Conservation (phyloP, 2,797 vertebrate genomes). For the Ptychobarbus kaznakovi region DNA sequence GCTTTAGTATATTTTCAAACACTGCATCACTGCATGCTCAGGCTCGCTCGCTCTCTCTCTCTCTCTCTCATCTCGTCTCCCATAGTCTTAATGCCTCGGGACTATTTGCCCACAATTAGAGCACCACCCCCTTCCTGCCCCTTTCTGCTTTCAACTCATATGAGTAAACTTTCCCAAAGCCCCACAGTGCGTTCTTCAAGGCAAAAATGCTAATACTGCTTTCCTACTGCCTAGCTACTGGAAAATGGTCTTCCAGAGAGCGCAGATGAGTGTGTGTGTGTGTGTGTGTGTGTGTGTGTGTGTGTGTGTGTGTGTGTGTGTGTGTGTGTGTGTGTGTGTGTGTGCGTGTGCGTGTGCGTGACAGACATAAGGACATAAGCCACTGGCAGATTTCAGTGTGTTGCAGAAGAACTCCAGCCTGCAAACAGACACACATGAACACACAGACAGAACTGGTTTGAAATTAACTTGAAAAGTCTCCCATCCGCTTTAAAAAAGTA, state of each 20-base stretch:
- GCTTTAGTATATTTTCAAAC: conserved; percentile 46
- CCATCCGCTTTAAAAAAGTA: neutral
- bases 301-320: neutral
- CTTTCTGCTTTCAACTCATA: conserved; percentile 63
- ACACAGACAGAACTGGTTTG: conserved; percentile 24
- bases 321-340: neutral
- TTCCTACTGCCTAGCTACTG: conserved; percentile 65
- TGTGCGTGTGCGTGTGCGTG: conserved; percentile 1
- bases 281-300: neutral
- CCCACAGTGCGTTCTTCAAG: conserved; percentile 65
- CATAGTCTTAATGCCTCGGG: conserved; percentile 61
- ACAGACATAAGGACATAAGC: conserved; percentile 51
- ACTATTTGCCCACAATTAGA: conserved; percentile 65
- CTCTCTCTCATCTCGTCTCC: conserved; percentile 51
- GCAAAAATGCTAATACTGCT: conserved; percentile 63
- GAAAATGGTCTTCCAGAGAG: conserved; percentile 59
- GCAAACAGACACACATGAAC: conserved; percentile 34
- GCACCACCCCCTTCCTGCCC: conserved; percentile 55
- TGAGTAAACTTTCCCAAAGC: conserved; percentile 68
- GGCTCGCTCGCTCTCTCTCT: conserved; percentile 20
- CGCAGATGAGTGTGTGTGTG: conserved; percentile 29
- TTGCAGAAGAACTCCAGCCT: conserved; percentile 35
- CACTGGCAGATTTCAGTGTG: conserved; percentile 51
- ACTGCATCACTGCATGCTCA: conserved; percentile 31
- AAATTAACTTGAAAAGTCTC: conserved; percentile 13